Percentiles rank a stretch among this genome's conserved stretches.
Conservation (phyloP, 2,113 vertebrate genomes). For the Indicator maculatus region DNA sequence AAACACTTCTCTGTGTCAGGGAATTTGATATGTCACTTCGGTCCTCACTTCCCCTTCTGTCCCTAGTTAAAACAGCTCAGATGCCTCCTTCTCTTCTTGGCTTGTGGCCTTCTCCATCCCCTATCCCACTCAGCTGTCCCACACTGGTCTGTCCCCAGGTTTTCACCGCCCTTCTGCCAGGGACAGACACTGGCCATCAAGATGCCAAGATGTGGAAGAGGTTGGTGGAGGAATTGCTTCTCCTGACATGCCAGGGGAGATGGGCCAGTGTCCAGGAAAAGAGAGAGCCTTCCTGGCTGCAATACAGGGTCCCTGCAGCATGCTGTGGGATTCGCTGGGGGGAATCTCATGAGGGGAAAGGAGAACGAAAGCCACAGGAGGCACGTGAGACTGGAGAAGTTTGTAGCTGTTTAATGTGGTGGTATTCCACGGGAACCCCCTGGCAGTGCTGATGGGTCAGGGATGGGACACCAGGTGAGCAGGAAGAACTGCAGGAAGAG, state of each 20-base stretch:
- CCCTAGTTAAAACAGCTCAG: not conserved
- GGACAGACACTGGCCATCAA: not conserved
- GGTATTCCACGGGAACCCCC: not conserved
- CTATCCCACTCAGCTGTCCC: not conserved
- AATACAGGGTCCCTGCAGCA: not conserved
- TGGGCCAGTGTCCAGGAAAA: not conserved
- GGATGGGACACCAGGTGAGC: not conserved
- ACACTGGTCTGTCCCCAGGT: not conserved
- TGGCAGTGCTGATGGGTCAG: not conserved
- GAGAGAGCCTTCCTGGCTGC: not conserved
- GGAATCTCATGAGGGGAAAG: not conserved
- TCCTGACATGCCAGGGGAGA: not conserved
- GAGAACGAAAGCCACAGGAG: not conserved
- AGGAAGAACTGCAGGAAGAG: not conserved
- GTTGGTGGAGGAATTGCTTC: not conserved
- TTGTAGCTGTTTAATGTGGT: not conserved
- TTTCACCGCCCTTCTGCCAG: not conserved
- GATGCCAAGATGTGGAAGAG: not conserved
- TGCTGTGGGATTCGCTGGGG: fast-evolving
- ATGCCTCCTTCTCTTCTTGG: not conserved
- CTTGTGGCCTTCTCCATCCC: not conserved
- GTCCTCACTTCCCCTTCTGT: not conserved
- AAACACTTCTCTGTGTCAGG: not conserved
- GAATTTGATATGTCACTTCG: not conserved
- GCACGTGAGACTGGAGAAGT: not conserved